phyloP scores from a whole-genome alignment of 2,888 invertebrate genomes.

The Rotaria socialis region DNA sequence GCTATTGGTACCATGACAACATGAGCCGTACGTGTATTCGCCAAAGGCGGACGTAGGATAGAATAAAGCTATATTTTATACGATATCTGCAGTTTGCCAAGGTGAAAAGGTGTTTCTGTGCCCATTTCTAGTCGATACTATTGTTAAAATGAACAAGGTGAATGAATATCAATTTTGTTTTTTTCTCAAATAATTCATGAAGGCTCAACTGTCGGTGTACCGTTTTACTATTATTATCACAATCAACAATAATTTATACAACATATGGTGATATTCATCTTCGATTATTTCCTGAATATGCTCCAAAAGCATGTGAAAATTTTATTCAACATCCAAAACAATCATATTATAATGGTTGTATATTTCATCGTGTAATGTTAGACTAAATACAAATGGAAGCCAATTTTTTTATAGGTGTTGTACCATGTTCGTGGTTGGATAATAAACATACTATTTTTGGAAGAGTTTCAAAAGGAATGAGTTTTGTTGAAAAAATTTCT shows the following conservation, averaged over 20 bases:
- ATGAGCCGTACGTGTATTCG: too few relatives aligned
- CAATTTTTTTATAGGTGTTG: constrained; percentile 94
- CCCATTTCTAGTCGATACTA: too few relatives aligned
- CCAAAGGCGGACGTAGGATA: too few relatives aligned
- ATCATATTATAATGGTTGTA: constrained; percentile 90
- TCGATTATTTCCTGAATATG: constrained; percentile 84
- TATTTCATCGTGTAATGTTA: constrained; percentile 95
- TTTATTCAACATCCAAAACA: constrained; percentile 93
- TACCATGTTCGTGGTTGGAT: constrained; percentile 95
- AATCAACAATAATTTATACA: constrained; percentile 73
- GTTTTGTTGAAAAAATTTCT: constrained; percentile 91
- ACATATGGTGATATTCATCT: constrained; percentile 89
- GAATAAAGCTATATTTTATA: too few relatives aligned
- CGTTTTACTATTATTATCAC: constrained; percentile 29
- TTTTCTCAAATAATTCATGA: too few relatives aligned
- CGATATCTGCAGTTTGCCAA: too few relatives aligned
- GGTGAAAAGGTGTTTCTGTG: too few relatives aligned
- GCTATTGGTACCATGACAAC: too few relatives aligned
- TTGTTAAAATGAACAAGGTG: too few relatives aligned
- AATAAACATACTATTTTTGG: constrained; percentile 98
- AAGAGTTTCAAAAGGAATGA: constrained; percentile 85
- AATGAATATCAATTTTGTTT: too few relatives aligned
- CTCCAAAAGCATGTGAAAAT: constrained; percentile 88
- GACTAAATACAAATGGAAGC: constrained; percentile 91
- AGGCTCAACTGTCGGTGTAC: too few relatives aligned